Percentiles rank a stretch among this genome's conserved stretches.
These are phyloP conservation scores for Rhyacichthys aspro DNA, from an alignment of 2,797 vertebrate species.

Conservation along the genomic window DNA sequence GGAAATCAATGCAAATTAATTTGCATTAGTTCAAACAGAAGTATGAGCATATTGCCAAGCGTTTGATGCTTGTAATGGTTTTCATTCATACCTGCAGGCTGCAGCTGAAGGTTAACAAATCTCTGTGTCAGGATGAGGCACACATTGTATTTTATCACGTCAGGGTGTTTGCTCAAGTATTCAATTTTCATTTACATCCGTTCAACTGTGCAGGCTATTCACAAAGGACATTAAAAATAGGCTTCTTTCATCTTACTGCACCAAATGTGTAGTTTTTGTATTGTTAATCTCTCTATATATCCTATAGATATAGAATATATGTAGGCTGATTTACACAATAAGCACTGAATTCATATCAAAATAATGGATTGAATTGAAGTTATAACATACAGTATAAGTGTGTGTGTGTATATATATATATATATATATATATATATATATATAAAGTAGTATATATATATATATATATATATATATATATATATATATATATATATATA, in stretches of 20 bases:
- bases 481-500: no score
- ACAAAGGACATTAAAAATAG: constrained; percentile 30
- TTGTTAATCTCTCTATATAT: not conserved
- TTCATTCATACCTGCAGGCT: constrained; percentile 69
- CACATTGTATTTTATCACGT: constrained; percentile 55
- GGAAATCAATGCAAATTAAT: constrained; percentile 71
- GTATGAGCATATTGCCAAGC: constrained; percentile 61
- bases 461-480: no score
- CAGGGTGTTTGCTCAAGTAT: constrained; percentile 34
- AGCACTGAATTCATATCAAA: not conserved
- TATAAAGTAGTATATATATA: no score
- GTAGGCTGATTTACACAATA: not conserved
- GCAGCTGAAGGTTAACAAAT: constrained; percentile 61
- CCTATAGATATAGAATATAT: constrained; percentile 1
- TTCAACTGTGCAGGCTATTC: constrained; percentile 43
- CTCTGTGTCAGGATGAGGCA: constrained; percentile 54
- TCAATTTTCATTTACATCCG: constrained; percentile 53
- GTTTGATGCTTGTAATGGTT: constrained; percentile 70
- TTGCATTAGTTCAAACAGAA: constrained; percentile 74
- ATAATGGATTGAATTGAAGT: no score
- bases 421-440: no score
- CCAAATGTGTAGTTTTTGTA: constrained; percentile 16
- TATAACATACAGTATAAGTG: no score
- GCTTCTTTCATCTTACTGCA: constrained; percentile 26
- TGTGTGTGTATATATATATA: no score